These are phyloP conservation scores for Bombus soroeensis DNA, from an alignment of 1,140 invertebrate species.

Conservation along the genomic window DNA sequence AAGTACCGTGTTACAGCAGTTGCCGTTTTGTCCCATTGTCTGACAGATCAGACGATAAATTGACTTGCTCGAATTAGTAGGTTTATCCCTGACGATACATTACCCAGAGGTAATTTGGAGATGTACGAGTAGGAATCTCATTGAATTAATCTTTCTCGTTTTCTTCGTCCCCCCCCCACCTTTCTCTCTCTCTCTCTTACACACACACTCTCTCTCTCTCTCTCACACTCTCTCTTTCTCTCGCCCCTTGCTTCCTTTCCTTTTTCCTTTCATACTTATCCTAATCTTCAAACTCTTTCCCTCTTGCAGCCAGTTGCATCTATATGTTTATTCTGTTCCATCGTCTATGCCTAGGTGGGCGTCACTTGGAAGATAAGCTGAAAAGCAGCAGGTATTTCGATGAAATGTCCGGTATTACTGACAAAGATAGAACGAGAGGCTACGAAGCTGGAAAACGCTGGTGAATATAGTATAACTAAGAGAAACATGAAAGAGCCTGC, in stretches of 20 bases:
- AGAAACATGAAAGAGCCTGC: conserved; percentile 61
- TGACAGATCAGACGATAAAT: conserved; percentile 59
- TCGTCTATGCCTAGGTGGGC: conserved; percentile 8
- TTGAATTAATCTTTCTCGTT: conserved; percentile 45
- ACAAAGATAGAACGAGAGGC: conserved; percentile 5
- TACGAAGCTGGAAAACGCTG: conserved; percentile 43
- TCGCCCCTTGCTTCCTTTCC: background rate
- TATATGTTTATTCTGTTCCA: background rate
- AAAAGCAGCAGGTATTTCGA: background rate
- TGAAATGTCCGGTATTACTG: background rate
- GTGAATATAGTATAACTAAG: conserved; percentile 54
- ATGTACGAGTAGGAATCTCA: conserved; percentile 45
- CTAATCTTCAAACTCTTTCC: background rate
- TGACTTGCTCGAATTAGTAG: conserved; percentile 58
- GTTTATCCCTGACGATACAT: conserved; percentile 63
- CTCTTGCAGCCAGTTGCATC: background rate
- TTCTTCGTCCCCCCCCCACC: background rate
- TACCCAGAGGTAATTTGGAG: conserved; percentile 44
- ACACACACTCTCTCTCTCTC: background rate
- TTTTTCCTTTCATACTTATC: background rate
- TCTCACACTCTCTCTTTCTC: accelerated
- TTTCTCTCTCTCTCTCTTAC: background rate
- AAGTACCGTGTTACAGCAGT: conserved; percentile 22
- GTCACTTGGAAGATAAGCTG: conserved; percentile 23
- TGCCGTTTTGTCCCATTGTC: conserved; percentile 26